phyloP scores from a whole-genome alignment of 1,140 invertebrate genomes.

The Diorhabda sublineata region DNA sequence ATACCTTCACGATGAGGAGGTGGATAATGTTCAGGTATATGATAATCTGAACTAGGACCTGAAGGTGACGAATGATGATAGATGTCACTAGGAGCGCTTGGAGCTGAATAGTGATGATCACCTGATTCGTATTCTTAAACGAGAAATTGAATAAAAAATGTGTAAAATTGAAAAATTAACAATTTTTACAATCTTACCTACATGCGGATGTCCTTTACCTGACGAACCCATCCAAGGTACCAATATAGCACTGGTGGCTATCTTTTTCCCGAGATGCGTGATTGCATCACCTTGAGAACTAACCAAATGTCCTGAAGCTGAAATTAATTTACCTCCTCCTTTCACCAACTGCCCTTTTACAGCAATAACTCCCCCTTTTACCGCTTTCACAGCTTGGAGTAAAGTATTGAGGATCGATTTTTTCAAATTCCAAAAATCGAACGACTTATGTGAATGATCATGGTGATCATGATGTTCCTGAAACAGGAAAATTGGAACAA shows the following conservation, averaged over 20 bases:
- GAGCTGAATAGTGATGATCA: slow-evolving; percentile 11
- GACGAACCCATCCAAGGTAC: slow-evolving; percentile 49
- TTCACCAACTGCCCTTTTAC: slow-evolving; percentile 80
- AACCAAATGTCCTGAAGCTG: slow-evolving; percentile 69
- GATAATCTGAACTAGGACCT: slow-evolving; percentile 20
- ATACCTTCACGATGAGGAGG: slow-evolving; percentile 24
- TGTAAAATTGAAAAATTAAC: not conserved
- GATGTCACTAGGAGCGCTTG: slow-evolving; percentile 17
- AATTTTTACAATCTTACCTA: not conserved
- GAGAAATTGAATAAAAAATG: not conserved
- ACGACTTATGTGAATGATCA: slow-evolving; percentile 48
- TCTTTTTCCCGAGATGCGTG: slow-evolving; percentile 67
- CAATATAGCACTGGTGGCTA: slow-evolving; percentile 67
- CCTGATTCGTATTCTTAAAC: slow-evolving; percentile 12
- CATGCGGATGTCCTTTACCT: slow-evolving; percentile 25
- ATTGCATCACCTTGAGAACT: slow-evolving; percentile 68
- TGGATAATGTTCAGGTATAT: slow-evolving; percentile 21
- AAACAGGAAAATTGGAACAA: not conserved
- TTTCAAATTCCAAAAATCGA: slow-evolving; percentile 72
- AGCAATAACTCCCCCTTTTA: slow-evolving; percentile 77
- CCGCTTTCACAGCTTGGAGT: slow-evolving; percentile 78
- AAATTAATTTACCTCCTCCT: slow-evolving; percentile 70
- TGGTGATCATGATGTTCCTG: not conserved
- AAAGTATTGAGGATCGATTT: slow-evolving; percentile 75
- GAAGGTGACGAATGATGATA: slow-evolving; percentile 24